Evolutionary conservation across 2,797 vertebrate genomes (phyloP).

Genomic region (Austrolebias charrua): DNA sequence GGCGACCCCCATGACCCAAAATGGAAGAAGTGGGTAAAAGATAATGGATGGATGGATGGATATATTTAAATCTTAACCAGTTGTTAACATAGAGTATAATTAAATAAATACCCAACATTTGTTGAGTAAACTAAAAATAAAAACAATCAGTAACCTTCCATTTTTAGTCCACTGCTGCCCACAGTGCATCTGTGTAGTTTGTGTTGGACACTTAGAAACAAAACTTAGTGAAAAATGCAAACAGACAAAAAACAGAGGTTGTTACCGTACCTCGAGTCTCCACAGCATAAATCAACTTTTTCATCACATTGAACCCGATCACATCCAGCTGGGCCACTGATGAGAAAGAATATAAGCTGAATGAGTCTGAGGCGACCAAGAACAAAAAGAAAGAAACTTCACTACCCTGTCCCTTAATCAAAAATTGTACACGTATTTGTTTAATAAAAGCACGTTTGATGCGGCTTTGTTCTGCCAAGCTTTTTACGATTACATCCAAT

Average conservation of each 20-base stretch:
- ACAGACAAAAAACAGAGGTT: not conserved
- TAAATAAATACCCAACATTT: too few species aligned
- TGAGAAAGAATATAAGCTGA: constrained; percentile 21
- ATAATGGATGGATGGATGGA: too few species aligned
- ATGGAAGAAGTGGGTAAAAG: too few species aligned
- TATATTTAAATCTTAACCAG: too few species aligned
- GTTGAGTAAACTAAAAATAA: not conserved
- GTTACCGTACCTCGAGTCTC: constrained; percentile 88
- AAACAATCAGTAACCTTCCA: not conserved
- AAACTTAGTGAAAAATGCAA: not conserved
- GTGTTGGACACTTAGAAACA: not conserved
- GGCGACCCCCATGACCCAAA: too few species aligned
- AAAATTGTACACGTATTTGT: not conserved
- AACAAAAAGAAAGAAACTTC: not conserved
- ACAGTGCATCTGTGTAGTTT: not conserved
- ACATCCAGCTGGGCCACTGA: constrained; percentile 93
- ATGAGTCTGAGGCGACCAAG: not conserved
- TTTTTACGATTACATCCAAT: too few species aligned
- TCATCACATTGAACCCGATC: constrained; percentile 93
- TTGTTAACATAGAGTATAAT: not conserved
- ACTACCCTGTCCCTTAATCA: not conserved
- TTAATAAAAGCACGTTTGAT: not conserved
- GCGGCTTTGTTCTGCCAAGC: not conserved
- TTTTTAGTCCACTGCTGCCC: too few species aligned
- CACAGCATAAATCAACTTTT: constrained; percentile 94